Conservation (phyloP, 1,140 invertebrate species). For the Mizuhopecten yessoensis region DNA sequence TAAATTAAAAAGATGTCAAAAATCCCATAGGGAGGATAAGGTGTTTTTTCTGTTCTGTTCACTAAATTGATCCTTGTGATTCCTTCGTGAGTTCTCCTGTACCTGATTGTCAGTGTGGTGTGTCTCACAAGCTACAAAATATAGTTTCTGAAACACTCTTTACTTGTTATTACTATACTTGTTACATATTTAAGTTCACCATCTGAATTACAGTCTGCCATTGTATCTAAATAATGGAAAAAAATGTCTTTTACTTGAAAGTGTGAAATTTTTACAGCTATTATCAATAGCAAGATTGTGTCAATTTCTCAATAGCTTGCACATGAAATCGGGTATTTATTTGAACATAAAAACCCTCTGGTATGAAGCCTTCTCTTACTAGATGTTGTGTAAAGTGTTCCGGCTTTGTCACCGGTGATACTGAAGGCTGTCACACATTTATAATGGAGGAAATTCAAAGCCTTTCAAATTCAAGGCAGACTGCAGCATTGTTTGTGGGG, state of each 20-base stretch:
- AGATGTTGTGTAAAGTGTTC: background rate
- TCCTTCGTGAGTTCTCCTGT: too few relatives aligned
- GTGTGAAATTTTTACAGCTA: slow-evolving; percentile 6
- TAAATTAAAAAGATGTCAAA: background rate
- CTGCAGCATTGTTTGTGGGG: background rate
- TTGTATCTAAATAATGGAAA: background rate
- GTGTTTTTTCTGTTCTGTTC: background rate
- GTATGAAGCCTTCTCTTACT: background rate
- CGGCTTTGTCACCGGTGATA: background rate
- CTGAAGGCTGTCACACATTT: background rate
- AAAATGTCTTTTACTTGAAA: background rate
- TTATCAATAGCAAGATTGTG: slow-evolving; percentile 6
- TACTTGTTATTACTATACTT: background rate
- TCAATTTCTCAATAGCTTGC: background rate
- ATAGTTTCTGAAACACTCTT: background rate
- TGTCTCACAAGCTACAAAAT: background rate
- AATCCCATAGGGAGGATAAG: background rate
- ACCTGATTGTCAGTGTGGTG: too few relatives aligned
- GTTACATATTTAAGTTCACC: background rate
- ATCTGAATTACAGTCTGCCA: background rate
- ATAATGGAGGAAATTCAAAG: slow-evolving; percentile 12
- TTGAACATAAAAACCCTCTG: background rate
- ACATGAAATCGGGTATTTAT: background rate
- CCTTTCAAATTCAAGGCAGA: background rate
- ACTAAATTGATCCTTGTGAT: background rate